Percentiles rank a stretch among this genome's conserved stretches.
phyloP scores from a whole-genome alignment of 2,888 invertebrate species.

The Ormyrus pomaceus region DNA sequence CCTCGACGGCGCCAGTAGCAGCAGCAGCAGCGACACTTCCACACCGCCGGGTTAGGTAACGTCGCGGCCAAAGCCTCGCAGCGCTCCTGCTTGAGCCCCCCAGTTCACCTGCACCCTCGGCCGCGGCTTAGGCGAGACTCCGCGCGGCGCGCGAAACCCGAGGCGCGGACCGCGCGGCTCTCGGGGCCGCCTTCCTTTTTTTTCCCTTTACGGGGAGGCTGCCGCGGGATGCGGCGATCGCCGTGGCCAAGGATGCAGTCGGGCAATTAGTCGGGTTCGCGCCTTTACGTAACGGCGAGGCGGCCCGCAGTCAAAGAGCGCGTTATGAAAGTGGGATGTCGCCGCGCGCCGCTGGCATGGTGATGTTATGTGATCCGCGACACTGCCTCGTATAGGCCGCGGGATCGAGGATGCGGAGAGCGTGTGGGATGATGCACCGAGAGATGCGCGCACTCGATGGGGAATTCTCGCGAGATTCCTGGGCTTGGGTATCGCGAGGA shows the following conservation, averaged over 20 bases:
- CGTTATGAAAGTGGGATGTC: slow-evolving; percentile 4
- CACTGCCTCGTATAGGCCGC: neutral
- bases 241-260: slow-evolving; percentile 2
- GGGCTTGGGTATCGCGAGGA: too few relatives aligned
- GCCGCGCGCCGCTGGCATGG: neutral
- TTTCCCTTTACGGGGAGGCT: neutral
- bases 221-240: neutral
- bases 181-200: neutral
- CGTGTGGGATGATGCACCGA: too few relatives aligned
- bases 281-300: neutral
- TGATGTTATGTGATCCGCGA: neutral
- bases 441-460: too few relatives aligned
- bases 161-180: slow-evolving; percentile 1
- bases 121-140: neutral
- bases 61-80: too few relatives aligned
- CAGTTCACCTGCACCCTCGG: neutral
- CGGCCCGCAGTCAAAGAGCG: too few relatives aligned
- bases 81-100: neutral
- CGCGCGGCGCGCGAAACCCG: slow-evolving; percentile 26
- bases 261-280: neutral
- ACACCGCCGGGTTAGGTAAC: too few relatives aligned
- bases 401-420: neutral
- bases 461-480: too few relatives aligned
- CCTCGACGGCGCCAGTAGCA: too few relatives aligned
- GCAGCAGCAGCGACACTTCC: too few relatives aligned